These are phyloP conservation scores for Karalla daura DNA, from an alignment of 2,797 vertebrate genomes.

Conservation along the genomic window DNA sequence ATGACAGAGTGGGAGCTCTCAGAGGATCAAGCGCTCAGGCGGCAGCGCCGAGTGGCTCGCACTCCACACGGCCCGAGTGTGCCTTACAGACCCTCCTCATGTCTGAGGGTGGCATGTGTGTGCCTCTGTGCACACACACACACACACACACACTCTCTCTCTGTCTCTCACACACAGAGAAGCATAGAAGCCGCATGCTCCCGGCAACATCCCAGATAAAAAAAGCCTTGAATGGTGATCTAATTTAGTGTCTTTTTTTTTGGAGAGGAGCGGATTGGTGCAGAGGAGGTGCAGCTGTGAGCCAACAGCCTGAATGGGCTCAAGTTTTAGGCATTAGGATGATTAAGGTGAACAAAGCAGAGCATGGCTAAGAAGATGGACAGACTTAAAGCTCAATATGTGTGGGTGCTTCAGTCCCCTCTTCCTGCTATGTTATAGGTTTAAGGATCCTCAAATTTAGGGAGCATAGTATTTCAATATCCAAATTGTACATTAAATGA, in stretches of 20 bases:
- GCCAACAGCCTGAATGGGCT: slow-evolving; percentile 33
- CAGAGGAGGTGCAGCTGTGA: slow-evolving; percentile 63
- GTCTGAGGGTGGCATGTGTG: not conserved
- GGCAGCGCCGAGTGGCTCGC: slow-evolving; percentile 44
- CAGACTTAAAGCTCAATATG: not conserved
- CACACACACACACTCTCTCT: not conserved
- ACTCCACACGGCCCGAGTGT: slow-evolving; percentile 15
- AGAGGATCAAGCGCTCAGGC: slow-evolving; percentile 41
- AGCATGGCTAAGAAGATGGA: not conserved
- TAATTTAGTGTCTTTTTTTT: not conserved
- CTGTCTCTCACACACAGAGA: no score
- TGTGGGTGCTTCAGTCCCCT: not conserved
- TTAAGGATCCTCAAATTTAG: not conserved
- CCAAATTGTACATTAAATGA: no score
- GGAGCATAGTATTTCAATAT: no score
- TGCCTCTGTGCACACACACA: not conserved
- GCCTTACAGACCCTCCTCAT: slow-evolving; percentile 28
- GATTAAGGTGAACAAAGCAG: slow-evolving; percentile 28
- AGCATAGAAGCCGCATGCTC: not conserved
- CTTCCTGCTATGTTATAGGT: not conserved
- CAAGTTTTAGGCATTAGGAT: slow-evolving; percentile 21
- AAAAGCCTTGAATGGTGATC: slow-evolving; percentile 12
- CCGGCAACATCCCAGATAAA: slow-evolving; percentile 11
- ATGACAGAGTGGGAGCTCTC: slow-evolving; percentile 9
- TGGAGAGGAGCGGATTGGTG: slow-evolving; percentile 11